Conservation (phyloP, 2,113 vertebrate species). For the Climacteris rufus region DNA sequence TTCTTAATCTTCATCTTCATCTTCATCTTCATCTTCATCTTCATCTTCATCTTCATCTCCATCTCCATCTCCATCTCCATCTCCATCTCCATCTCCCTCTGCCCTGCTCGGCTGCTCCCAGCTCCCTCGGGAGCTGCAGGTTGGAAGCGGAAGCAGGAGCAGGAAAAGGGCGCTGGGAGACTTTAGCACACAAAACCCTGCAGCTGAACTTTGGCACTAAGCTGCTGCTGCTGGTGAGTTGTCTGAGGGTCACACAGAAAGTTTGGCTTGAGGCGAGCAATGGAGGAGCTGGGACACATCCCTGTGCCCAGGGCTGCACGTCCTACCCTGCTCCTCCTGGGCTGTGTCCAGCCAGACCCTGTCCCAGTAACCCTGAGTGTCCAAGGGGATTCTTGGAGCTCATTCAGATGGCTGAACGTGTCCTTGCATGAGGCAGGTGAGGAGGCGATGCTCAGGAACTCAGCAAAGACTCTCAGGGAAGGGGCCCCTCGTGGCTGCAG, state of each 20-base stretch:
- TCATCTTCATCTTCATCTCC: too few species aligned
- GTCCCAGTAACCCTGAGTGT: accelerated
- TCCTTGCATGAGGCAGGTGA: background rate
- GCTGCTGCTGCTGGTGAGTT: background rate
- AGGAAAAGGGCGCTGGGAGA: background rate
- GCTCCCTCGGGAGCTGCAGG: background rate
- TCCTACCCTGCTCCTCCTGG: background rate
- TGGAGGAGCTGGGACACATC: background rate
- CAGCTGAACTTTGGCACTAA: background rate
- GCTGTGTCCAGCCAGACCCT: background rate
- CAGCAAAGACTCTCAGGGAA: background rate
- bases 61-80: too few species aligned
- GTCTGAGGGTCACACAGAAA: background rate
- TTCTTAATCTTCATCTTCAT: too few species aligned
- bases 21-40: too few species aligned
- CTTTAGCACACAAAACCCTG: background rate
- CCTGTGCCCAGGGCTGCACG: too few species aligned
- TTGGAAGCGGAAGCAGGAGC: background rate
- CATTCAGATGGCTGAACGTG: background rate
- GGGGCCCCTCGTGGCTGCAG: background rate
- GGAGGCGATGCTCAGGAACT: background rate
- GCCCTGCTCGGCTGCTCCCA: background rate
- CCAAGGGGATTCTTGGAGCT: background rate
- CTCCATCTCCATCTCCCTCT: too few species aligned
- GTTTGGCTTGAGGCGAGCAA: background rate